Evolutionary conservation across 1,140 invertebrate species (phyloP), one percentile per base, ranked within the genome.

Genomic region (Cylas formicarius): DNA sequence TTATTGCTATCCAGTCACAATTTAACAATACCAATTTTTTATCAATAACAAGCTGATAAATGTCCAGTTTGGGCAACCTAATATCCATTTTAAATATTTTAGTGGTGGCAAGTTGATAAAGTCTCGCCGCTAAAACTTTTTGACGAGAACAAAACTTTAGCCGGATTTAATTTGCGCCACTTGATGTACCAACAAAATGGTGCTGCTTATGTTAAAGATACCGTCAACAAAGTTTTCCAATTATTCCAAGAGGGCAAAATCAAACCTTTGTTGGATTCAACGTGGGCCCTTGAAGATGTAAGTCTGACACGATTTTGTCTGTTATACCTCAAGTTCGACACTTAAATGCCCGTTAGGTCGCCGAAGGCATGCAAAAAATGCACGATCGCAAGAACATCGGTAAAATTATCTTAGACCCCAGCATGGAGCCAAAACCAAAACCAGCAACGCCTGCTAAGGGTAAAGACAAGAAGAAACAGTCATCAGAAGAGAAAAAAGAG

Each of bases 91-190:
- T 8, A 4, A 22, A 23, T 52, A 45, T 73, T 69, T 10, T 60
- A 83, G 83, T 91, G 87, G 87, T 91, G 86, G 86, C 86, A 89
- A 73, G 85, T 89, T 13, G 87, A 90, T 65, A 91, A 90, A 69
- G 76, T 91, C 28, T 87, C 82, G 5, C 86, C 87, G 1, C 78
- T 90, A 53, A 90, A 90, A 67, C 67, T 92, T 47, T 91, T 77
- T 65, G 87, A 91, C 56, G 88, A 93, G 61, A 92, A 91, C 69
- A 88, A 89, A 68, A 80, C 76, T 29, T 69, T 92, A 28, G 74
- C 79, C 14, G 88, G 88, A 1, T 78, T 93, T 60, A 88, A 90
- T 69, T 72, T 91, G 48, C 80, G 87, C 28, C 82, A 88, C 64
- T 68, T 92, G 58, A 72, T 90, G 63, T 86, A 85, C 67, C 81